A percentile compares a stretch with the other conserved stretches of the same genome.
Conservation (phyloP, 2,888 invertebrate genomes). For the Tachina fera region DNA sequence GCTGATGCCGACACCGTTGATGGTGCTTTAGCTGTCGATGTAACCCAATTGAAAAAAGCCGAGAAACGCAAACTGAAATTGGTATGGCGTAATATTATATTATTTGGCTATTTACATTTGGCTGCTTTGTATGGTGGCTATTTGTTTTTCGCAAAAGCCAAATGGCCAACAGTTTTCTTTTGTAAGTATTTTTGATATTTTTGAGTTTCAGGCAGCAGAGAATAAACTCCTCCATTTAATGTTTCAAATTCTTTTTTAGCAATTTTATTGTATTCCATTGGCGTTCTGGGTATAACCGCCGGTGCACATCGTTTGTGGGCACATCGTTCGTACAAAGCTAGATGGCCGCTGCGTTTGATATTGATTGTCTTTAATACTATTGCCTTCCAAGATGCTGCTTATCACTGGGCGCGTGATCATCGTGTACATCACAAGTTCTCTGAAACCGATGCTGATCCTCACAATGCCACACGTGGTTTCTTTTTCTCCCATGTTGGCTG, state of each 20-base stretch:
- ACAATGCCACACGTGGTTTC: slow-evolving; percentile 96
- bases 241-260: slow-evolving; percentile 84
- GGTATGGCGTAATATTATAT: slow-evolving; percentile 92
- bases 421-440: slow-evolving; percentile 96
- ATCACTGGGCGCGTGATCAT: slow-evolving; percentile 91
- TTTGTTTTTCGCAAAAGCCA: slow-evolving; percentile 88
- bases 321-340: slow-evolving; percentile 97
- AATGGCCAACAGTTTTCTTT: slow-evolving; percentile 87
- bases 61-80: slow-evolving; percentile 85
- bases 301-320: slow-evolving; percentile 98
- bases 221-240: background rate
- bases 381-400: slow-evolving; percentile 93
- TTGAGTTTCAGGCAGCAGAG: background rate
- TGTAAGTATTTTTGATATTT: slow-evolving; percentile 85
- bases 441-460: slow-evolving; percentile 96
- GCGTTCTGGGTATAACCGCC: slow-evolving; percentile 96
- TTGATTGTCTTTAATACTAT: slow-evolving; percentile 92
- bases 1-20: slow-evolving; percentile 86
- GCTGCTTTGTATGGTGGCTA: slow-evolving; percentile 90
- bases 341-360: slow-evolving; percentile 91
- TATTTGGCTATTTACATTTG: slow-evolving; percentile 89
- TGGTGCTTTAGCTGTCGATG: slow-evolving; percentile 84
- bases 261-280: slow-evolving; percentile 88
- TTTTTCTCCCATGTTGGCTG: slow-evolving; percentile 98
- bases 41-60: slow-evolving; percentile 84